Evolutionary conservation across 2,888 invertebrate genomes (phyloP).

Genomic region (Dasysyrphus tricinctus): DNA sequence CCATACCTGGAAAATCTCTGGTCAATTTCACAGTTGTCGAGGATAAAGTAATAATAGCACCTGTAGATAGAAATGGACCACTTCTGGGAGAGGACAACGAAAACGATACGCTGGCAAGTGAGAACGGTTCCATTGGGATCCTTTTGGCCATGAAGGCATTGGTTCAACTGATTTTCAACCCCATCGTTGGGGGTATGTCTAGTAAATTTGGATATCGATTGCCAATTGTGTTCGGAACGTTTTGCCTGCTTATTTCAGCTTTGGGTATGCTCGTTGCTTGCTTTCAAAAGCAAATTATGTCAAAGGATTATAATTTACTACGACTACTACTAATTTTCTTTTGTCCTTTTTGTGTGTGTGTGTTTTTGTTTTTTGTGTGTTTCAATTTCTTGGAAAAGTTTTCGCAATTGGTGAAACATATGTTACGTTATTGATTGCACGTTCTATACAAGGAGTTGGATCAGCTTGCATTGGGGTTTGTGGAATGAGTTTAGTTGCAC

Average conservation of each 20-base stretch:
- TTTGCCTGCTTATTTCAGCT: constrained; percentile 87
- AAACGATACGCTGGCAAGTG: constrained; percentile 83
- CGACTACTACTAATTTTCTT: constrained; percentile 25
- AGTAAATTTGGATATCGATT: constrained; percentile 87
- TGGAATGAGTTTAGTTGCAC: constrained; percentile 92
- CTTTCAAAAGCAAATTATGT: constrained; percentile 15
- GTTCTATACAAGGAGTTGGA: constrained; percentile 91
- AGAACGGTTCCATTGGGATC: constrained; percentile 88
- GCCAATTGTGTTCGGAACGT: constrained; percentile 88
- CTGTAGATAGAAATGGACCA: constrained; percentile 59
- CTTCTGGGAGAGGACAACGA: constrained; percentile 16
- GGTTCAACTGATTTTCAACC: constrained; percentile 91
- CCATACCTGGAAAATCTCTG: constrained; percentile 82
- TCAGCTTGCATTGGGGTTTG: constrained; percentile 92
- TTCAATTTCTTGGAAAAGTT: constrained; percentile 84
- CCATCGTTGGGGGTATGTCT: constrained; percentile 89
- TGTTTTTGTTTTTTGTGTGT: neutral
- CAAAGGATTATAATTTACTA: constrained; percentile 29
- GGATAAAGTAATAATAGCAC: constrained; percentile 76
- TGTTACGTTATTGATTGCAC: constrained; percentile 87
- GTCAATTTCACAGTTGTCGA: constrained; percentile 80
- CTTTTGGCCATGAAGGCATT: constrained; percentile 91
- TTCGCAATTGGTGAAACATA: constrained; percentile 91
- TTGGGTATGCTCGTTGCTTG: constrained; percentile 85
- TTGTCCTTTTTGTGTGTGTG: constrained; percentile 24